Base-by-base conservation (phyloP, 2,888 invertebrate genomes). In the Allygus modestus region DNA sequence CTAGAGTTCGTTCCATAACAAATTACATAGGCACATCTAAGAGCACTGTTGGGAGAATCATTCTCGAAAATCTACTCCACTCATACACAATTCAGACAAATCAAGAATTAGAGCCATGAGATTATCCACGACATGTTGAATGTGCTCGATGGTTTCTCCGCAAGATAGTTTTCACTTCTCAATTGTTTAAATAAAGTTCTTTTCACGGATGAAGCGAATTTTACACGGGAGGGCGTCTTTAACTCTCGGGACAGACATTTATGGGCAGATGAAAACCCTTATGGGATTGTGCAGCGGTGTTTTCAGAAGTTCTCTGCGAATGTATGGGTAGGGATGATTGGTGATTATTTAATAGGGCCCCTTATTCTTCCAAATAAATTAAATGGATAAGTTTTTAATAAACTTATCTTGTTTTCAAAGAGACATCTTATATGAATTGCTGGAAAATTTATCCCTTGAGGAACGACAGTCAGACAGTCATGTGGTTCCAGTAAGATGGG, bases 401-500 rank as follows among this genome's bases (percentile, higher is more conserved):
- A n/a, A n/a, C n/a, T n/a, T n/a, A n/a, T n/a, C n/a, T n/a, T n/a
- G n/a, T n/a, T 54, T 54, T 54, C 15, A 9, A 15, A 54, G 46
- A 17, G 73, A 83, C 15, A 1, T n/a, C 15, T 28, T 83, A 1
- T 46, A 28, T 11, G 83, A 83, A 73, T 12, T 81, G 5, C 26
- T 81, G 15, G 58, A 58, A 26, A 54, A 81, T 20, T 1, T 43
- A 43, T 71, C 73, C 4, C 33, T 46, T 17, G 0, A 71, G 20
- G 7, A 41, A 20, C 17, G 51, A 1, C 33, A 54, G n/a, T n/a
- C n/a, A n/a, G n/a, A n/a, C n/a, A 7, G 7, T 1, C 20, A 43
- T 43, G 46, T 83, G 83, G 83, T 51, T 83, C 33, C 75, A 83
- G 37, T 75, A 73, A 28, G 84, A 81, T 20, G 84, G 84, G 12